Evolutionary conservation across 2,888 invertebrate species (phyloP), one percentile per base, ranked within the genome.

Genomic region (Itoplectis maculator): DNA sequence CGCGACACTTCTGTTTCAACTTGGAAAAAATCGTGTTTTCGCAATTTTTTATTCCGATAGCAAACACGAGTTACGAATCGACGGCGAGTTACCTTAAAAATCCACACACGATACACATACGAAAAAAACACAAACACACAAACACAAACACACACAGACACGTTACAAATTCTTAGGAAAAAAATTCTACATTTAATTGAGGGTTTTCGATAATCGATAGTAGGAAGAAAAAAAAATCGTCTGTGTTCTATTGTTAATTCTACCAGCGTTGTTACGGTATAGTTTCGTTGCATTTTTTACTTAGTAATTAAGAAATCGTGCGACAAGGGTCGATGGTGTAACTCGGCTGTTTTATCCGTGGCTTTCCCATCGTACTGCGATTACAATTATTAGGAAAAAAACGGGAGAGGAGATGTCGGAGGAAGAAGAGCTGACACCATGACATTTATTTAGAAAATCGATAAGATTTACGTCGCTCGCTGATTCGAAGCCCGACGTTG

Each of bases 161-260:
- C n/a, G n/a, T n/a, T n/a, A 70, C 20, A 59, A 45, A 45, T 56
- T 59, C 8, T 11, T 23, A 72, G 45, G n/a, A 7, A 45, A 72
- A 59, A 2, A 59, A 61, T 47, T 37, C 18, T 37, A 66, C 45
- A 37, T 45, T 65, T 79, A 42, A 74, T 37, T 74, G 70, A 70
- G 49, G 54, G 23, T 51, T 75, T 68, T 70, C 54, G 47, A 11
- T 66, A 56, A 69, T n/a, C 42, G 49, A 23, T 40, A 74, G 15
- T 56, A 37, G 66, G 73, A 37, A 18, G 40, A 74, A 61, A 77
- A 37, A 18, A 29, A 74, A 61, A 77, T 79, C 63, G 35, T 73
- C 69, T 77, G 74, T 82, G 75, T 82, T 84, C 68, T 75, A 78
- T 82, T 80, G 80, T 80, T 78, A 42, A 84, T 82, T 69, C 18